These are phyloP conservation scores for Helleia helle DNA, from an alignment of 2,888 invertebrate species.

Conservation along the genomic window DNA sequence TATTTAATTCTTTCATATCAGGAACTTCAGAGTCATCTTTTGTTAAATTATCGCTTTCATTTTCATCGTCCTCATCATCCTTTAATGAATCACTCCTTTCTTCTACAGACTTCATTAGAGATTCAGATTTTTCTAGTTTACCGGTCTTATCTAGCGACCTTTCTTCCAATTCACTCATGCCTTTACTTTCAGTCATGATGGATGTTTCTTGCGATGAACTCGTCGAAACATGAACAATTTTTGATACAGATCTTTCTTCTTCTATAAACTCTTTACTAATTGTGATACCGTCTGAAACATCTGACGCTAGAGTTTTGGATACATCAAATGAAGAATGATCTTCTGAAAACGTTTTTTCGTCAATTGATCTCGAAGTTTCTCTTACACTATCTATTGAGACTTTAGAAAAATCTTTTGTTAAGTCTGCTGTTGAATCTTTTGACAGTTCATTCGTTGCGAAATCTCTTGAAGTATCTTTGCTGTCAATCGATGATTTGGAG, in stretches of 20 bases:
- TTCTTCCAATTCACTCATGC: conserved; percentile 52
- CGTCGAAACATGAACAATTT: conserved; percentile 40
- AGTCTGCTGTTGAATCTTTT: conserved; percentile 64
- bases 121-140: conserved; percentile 35
- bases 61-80: conserved; percentile 21
- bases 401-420: conserved; percentile 61
- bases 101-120: conserved; percentile 29
- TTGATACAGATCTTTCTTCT: conserved; percentile 52
- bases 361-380: conserved; percentile 59
- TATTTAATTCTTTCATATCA: conserved; percentile 62
- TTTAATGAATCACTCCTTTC: conserved; percentile 33
- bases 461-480: conserved; percentile 65
- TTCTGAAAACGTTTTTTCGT: conserved; percentile 65
- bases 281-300: conserved; percentile 55
- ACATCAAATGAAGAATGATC: conserved; percentile 65
- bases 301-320: conserved; percentile 67
- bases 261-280: conserved; percentile 55
- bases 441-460: conserved; percentile 66
- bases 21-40: conserved; percentile 42
- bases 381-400: conserved; percentile 63
- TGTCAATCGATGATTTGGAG: conserved; percentile 65
- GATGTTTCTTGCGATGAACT: conserved; percentile 62
- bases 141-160: conserved; percentile 40
- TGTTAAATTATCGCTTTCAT: conserved; percentile 20
- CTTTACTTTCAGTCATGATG: conserved; percentile 55